Evolutionary conservation across 1,140 invertebrate genomes (phyloP), one percentile per base, ranked within the genome.

Genomic region (Hirudo medicinalis): DNA sequence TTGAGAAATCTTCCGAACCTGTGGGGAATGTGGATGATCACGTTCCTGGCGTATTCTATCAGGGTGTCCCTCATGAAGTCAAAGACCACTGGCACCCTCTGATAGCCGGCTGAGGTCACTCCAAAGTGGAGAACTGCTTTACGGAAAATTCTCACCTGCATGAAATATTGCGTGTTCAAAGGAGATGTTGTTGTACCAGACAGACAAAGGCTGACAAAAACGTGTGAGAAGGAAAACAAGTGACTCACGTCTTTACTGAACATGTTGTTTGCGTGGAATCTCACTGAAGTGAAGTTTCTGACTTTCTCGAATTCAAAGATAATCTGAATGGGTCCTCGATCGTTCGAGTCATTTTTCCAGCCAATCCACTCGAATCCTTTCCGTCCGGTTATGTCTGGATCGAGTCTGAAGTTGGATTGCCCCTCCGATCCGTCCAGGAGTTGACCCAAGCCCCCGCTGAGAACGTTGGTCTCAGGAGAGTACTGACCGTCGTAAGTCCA

Each of bases 251-350:
- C 85, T 75, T 85, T 85, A 43, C 79, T 84, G 78, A 87, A 88
- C 76, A 86, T 85, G 79, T 90, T 90, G 79, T 89, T 89, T 27
- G 86, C 88, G 79, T 88, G 91, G 49, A 96, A 87, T 76, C 89
- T 88, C n/a, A 92, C 86, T 0, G 87, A 86, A 20, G 88, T 89
- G 83, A 95, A 93, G 80, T 95, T 92, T 2, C 91, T 83, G 19
- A 92, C 87, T 78, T 86, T 85, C 77, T 92, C 90, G 82, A 95
- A 95, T 80, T 92, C 89, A 81, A 94, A 94, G 74, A 88, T 74
- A 40, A 81, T 76, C 69, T 78, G 76, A 20, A 82, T 73, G 0
- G 79, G 79, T 66, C 75, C 72, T 20, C 74, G 60, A 20, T 72
- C 55, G 9, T 75, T 74, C 40, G 72, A 71, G 75, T 92, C 90